phyloP scores from a whole-genome alignment of 1,140 invertebrate genomes.

The Eciton burchellii region DNA sequence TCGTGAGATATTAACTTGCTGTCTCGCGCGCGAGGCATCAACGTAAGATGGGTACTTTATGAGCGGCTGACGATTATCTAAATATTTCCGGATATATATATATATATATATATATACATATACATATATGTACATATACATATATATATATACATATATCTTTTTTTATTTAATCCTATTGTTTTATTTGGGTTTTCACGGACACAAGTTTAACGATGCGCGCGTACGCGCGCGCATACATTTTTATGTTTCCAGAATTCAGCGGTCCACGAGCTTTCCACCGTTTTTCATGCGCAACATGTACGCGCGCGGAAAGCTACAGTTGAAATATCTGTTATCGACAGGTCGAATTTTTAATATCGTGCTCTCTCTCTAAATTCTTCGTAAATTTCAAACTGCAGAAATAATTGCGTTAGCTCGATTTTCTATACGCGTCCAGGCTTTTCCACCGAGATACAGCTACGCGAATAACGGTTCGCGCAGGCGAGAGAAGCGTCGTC shows the following conservation, averaged over 20 bases:
- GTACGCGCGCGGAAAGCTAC: conserved; percentile 44
- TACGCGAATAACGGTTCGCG: neutral
- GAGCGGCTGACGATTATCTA: neutral
- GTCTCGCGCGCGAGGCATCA: neutral
- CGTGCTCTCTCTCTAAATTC: conserved; percentile 36
- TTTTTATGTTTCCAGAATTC: conserved; percentile 41
- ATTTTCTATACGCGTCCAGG: conserved; percentile 30
- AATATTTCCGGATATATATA: conserved; percentile 33
- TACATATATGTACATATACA: too few species aligned
- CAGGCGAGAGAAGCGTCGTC: neutral
- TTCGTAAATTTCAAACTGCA: conserved; percentile 41
- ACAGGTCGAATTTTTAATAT: conserved; percentile 60
- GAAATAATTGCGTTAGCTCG: conserved; percentile 52
- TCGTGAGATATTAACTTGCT: neutral
- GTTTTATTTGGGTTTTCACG: too few species aligned
- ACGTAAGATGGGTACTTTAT: neutral
- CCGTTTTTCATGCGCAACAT: conserved; percentile 52
- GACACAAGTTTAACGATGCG: conserved; percentile 12
- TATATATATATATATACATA: too few species aligned
- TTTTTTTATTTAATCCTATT: neutral
- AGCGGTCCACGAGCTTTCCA: conserved; percentile 37
- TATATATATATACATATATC: too few species aligned
- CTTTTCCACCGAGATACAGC: neutral
- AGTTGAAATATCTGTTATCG: conserved; percentile 54
- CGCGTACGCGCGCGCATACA: conserved; percentile 19